Evolutionary conservation across 2,888 invertebrate genomes (phyloP).

Genomic region (Nycteola revayana): DNA sequence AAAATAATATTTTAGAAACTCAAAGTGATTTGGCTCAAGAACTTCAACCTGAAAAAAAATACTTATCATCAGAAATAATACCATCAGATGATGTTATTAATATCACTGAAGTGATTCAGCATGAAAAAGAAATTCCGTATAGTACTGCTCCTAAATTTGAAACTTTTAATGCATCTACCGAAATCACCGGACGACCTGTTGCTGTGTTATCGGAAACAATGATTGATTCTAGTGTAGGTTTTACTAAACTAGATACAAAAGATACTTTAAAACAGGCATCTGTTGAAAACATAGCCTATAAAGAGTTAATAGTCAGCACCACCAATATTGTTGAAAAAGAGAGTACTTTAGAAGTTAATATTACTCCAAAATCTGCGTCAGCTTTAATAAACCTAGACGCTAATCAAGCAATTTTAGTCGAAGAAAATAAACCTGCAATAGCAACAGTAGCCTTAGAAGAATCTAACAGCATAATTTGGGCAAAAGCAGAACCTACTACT

Average conservation of each 20-base stretch:
- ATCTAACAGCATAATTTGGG: slow-evolving; percentile 39
- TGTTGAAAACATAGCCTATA: slow-evolving; percentile 75
- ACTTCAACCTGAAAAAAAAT: slow-evolving; percentile 45
- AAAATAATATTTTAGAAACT: slow-evolving; percentile 68
- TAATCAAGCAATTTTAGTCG: slow-evolving; percentile 73
- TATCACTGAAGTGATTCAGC: slow-evolving; percentile 57
- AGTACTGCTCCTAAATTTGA: slow-evolving; percentile 28
- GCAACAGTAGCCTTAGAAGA: slow-evolving; percentile 57
- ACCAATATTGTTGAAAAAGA: slow-evolving; percentile 82
- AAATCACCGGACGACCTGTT: slow-evolving; percentile 72
- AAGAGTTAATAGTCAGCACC: slow-evolving; percentile 78
- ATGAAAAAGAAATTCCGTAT: slow-evolving; percentile 64
- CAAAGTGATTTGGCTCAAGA: slow-evolving; percentile 51
- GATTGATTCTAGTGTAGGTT: slow-evolving; percentile 60
- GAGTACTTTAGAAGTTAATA: slow-evolving; percentile 37
- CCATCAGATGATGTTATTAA: slow-evolving; percentile 47
- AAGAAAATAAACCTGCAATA: slow-evolving; percentile 73
- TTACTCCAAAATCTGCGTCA: slow-evolving; percentile 33
- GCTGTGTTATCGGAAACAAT: slow-evolving; percentile 76
- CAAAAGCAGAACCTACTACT: slow-evolving; percentile 57
- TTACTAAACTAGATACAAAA: slow-evolving; percentile 30
- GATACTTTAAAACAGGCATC: slow-evolving; percentile 61
- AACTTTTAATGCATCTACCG: slow-evolving; percentile 57
- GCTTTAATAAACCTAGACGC: slow-evolving; percentile 51
- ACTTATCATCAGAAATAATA: slow-evolving; percentile 50